A percentile compares a stretch with the other conserved stretches of the same genome.
These are phyloP conservation scores for Mactra quadrangularis DNA, from an alignment of 1,140 invertebrate species.

Conservation along the genomic window DNA sequence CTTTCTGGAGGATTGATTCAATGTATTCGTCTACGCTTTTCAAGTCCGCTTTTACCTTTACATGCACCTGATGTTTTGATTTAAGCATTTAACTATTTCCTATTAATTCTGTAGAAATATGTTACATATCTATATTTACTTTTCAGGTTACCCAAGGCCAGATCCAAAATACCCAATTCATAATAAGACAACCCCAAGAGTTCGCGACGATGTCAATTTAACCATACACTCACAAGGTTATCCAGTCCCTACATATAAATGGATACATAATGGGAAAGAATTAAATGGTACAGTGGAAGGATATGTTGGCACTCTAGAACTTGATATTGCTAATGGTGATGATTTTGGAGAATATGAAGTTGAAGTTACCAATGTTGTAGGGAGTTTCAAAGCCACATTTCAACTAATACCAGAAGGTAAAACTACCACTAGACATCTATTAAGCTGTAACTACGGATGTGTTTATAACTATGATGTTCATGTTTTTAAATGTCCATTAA, in stretches of 20 bases:
- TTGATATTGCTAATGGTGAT: too few relatives aligned
- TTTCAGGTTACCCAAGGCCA: not conserved
- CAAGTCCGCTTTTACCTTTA: too few relatives aligned
- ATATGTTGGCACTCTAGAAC: not conserved
- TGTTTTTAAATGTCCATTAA: not conserved
- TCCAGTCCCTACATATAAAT: not conserved
- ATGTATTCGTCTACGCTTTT: too few relatives aligned
- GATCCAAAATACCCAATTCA: not conserved
- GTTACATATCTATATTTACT: too few relatives aligned
- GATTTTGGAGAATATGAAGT: not conserved
- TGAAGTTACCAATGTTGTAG: not conserved
- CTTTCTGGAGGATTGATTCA: too few relatives aligned
- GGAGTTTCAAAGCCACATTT: not conserved
- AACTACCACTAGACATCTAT: too few relatives aligned
- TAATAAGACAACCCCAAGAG: not conserved
- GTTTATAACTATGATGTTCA: too few relatives aligned
- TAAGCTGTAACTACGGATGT: too few relatives aligned
- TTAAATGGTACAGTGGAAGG: not conserved
- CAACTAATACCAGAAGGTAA: constrained; percentile 5
- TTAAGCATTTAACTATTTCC: too few relatives aligned
- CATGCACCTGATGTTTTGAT: too few relatives aligned
- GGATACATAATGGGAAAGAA: not conserved
- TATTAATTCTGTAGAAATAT: too few relatives aligned
- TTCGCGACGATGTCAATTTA: not conserved
- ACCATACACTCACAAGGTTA: not conserved